Conservation (phyloP, 53 echinoderm and acorn worm species). For the Luidia sarsii region DNA sequence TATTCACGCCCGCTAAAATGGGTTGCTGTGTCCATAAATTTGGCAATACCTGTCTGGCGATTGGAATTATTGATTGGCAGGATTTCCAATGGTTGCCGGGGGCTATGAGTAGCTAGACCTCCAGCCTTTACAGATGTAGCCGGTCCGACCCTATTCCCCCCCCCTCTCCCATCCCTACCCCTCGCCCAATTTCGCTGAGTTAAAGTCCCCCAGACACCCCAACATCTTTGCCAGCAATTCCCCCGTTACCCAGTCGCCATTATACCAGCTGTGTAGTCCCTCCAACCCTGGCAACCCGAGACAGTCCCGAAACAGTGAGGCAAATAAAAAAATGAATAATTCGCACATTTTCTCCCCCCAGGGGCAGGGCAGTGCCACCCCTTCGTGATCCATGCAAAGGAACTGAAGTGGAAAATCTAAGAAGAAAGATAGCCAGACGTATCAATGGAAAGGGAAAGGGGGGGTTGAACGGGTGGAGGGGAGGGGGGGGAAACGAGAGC, state of each 20-base stretch:
- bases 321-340: slow-evolving; percentile 53
- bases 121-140: slow-evolving; percentile 20
- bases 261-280: slow-evolving; percentile 37
- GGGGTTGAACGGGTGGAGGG: too few relatives aligned
- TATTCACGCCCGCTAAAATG: too few relatives aligned
- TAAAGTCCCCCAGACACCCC: background rate
- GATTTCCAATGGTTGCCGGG: background rate
- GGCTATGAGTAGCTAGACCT: too few relatives aligned
- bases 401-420: slow-evolving; percentile 38
- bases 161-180: background rate
- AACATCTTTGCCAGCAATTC: background rate
- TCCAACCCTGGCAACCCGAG: slow-evolving; percentile 6
- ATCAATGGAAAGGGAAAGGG: background rate
- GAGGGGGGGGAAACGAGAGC: too few relatives aligned
- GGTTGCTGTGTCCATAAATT: too few relatives aligned
- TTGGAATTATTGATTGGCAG: too few relatives aligned
- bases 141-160: slow-evolving; percentile 20
- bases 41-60: too few relatives aligned
- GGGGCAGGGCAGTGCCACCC: slow-evolving; percentile 8
- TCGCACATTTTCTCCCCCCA: slow-evolving; percentile 15
- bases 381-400: slow-evolving; percentile 11
- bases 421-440: slow-evolving; percentile 14
- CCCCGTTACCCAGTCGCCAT: slow-evolving; percentile 10
- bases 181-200: background rate
- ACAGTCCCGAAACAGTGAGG: background rate